Evolutionary conservation across 1,140 invertebrate species (phyloP).

Genomic region (Dinoponera quadriceps): DNA sequence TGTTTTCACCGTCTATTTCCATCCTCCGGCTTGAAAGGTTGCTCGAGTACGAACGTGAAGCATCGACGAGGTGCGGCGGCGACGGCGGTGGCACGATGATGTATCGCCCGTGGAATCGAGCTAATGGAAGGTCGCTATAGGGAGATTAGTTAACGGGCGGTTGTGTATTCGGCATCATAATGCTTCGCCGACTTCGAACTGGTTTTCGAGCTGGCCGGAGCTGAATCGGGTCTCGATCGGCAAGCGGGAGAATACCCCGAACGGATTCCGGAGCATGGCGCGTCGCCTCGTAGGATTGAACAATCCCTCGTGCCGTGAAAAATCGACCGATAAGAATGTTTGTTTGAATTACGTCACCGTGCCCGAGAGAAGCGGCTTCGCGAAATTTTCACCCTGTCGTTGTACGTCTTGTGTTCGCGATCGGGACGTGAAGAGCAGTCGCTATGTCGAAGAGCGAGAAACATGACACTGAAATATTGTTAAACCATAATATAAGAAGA

Average conservation of each 20-base stretch:
- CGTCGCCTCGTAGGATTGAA: constrained; percentile 16
- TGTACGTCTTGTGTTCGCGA: not conserved
- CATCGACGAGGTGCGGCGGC: not conserved
- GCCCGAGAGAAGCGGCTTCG: not conserved
- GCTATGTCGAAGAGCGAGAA: not conserved
- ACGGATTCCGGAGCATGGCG: constrained; percentile 56
- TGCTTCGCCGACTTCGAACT: constrained; percentile 76
- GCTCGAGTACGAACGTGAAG: constrained; percentile 4
- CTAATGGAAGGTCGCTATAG: constrained; percentile 77
- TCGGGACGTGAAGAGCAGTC: too few species aligned
- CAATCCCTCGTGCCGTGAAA: not conserved
- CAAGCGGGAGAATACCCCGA: constrained; percentile 6
- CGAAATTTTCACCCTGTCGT: not conserved
- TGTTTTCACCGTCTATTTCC: not conserved
- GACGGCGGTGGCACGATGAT: constrained; percentile 61
- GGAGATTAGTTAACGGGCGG: constrained; percentile 77
- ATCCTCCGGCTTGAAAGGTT: not conserved
- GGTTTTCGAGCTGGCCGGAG: constrained; percentile 70
- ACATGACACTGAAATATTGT: not conserved
- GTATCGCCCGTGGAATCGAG: constrained; percentile 75
- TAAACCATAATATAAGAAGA: constrained; percentile 11
- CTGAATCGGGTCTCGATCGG: constrained; percentile 22
- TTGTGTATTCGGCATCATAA: constrained; percentile 77
- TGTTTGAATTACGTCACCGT: constrained; percentile 12
- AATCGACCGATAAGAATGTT: constrained; percentile 34